Evolutionary conservation across 2,888 invertebrate genomes (phyloP), one percentile per base, ranked within the genome.

Genomic region (Lepas anatifera): DNA sequence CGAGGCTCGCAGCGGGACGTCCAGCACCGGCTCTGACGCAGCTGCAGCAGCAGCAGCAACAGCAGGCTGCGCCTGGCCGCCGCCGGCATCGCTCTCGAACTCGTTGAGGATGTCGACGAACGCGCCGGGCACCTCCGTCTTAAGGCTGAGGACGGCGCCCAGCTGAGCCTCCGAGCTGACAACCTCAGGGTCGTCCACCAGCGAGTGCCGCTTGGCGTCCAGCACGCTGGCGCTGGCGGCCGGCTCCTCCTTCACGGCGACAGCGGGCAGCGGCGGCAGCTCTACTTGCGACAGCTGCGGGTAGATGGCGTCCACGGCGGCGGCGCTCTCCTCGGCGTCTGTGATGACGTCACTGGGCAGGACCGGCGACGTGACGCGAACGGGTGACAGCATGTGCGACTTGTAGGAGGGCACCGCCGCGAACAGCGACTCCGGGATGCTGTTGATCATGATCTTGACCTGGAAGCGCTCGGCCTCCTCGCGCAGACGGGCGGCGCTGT

Each of bases 341-440:
- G n/a, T 25, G 25, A 6, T 27, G 25, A 13, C 39, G 22, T 7
- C 39, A 37, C 35, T 22, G 25, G 39, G 39, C 39, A 39, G 11
- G 39, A 66, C 39, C 66, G 39, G 66, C 13, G 66, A 66, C 39
- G 66, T 37, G n/a, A 41, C 39, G 39, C 18, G 58, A 18, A 58
- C 58, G 25, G 58, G 58, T 22, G 58, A 32, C 58, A 58, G 58
- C 58, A 58, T 32, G 35, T 58, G 66, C 66, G 66, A 66, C 66
- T 25, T 39, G 39, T 37, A 11, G 13, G 66, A 66, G 13, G 39
- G 25, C 39, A 37, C 37, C 37, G 64, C 39, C 4, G 37, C 64
- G 37, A 52, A 22, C 58, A 58, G 39, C 66, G 39, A 27, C 25
- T 66, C 25, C 4, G 66, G 66, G 39, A 66, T 41, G 39, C 66